These are phyloP conservation scores for Cerastis leucographa DNA, from an alignment of 2,888 invertebrate species.

Conservation along the genomic window DNA sequence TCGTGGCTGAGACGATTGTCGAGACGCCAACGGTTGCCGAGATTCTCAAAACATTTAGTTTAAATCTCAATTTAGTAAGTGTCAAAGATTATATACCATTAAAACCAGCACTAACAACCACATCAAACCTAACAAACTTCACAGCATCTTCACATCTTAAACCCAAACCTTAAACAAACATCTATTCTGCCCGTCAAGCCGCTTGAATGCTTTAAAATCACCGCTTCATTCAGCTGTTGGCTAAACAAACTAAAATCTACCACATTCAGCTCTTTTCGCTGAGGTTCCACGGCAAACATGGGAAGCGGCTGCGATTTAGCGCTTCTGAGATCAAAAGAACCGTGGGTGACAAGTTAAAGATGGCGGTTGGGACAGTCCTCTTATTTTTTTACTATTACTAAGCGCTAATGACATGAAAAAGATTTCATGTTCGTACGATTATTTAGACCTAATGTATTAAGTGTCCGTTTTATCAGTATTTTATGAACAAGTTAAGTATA, in stretches of 20 bases:
- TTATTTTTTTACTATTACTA: background rate
- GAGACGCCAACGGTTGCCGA: too few species aligned
- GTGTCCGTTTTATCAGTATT: background rate
- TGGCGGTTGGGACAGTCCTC: slow-evolving; percentile 38
- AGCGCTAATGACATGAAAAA: background rate
- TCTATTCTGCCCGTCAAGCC: slow-evolving; percentile 11
- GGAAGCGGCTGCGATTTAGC: slow-evolving; percentile 56
- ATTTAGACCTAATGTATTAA: background rate
- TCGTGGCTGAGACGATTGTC: too few species aligned
- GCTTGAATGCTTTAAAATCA: slow-evolving; percentile 53
- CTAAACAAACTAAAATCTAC: slow-evolving; percentile 53
- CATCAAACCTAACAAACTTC: background rate
- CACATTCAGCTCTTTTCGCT: slow-evolving; percentile 48
- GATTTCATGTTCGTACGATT: background rate
- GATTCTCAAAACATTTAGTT: too few species aligned
- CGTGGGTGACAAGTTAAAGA: slow-evolving; percentile 28
- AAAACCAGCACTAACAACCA: background rate
- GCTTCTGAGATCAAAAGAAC: slow-evolving; percentile 61
- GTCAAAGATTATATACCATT: background rate
- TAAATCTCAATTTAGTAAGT: background rate
- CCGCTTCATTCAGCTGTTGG: slow-evolving; percentile 57
- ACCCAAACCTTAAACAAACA: slow-evolving; percentile 22
- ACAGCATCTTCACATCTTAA: background rate
- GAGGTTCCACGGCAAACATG: slow-evolving; percentile 54
- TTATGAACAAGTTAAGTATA: background rate